Percentiles rank a stretch among this genome's conserved stretches.
Conservation (phyloP, 2,888 invertebrate species). For the Tetragnatha montana region DNA sequence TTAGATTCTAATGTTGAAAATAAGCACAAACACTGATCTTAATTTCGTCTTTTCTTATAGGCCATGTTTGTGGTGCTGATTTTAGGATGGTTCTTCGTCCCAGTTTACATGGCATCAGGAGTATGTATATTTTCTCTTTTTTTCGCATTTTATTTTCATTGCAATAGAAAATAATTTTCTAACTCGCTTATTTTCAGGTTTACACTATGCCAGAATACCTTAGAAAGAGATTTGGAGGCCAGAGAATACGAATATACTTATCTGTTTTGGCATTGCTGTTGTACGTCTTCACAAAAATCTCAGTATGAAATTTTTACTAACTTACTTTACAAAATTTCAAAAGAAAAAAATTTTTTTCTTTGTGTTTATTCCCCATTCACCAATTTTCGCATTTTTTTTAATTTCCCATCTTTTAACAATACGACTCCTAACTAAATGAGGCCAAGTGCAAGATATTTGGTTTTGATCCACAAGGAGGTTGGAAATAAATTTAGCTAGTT, state of each 20-base stretch:
- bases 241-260: conserved; percentile 79
- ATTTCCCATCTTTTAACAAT: too few relatives aligned
- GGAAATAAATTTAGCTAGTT: too few relatives aligned
- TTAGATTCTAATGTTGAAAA: neutral
- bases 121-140: conserved; percentile 73
- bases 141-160: neutral
- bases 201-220: conserved; percentile 80
- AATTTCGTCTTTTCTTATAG: conserved; percentile 74
- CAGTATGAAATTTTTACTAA: conserved; percentile 75
- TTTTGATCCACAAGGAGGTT: too few relatives aligned
- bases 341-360: too few relatives aligned
- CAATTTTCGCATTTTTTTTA: too few relatives aligned
- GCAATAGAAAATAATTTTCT: neutral
- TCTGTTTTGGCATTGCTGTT: conserved; percentile 79
- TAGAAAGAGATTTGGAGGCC: conserved; percentile 78
- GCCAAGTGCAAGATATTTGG: too few relatives aligned
- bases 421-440: too few relatives aligned
- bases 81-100: conserved; percentile 79
- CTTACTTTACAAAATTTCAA: neutral
- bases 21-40: neutral
- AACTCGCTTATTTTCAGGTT: conserved; percentile 74
- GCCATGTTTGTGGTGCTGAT: conserved; percentile 78
- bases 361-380: too few relatives aligned
- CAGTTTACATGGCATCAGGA: conserved; percentile 78
- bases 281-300: conserved; percentile 79